Evolutionary conservation across 2,888 invertebrate genomes (phyloP).

Genomic region (Stramonita haemastoma): DNA sequence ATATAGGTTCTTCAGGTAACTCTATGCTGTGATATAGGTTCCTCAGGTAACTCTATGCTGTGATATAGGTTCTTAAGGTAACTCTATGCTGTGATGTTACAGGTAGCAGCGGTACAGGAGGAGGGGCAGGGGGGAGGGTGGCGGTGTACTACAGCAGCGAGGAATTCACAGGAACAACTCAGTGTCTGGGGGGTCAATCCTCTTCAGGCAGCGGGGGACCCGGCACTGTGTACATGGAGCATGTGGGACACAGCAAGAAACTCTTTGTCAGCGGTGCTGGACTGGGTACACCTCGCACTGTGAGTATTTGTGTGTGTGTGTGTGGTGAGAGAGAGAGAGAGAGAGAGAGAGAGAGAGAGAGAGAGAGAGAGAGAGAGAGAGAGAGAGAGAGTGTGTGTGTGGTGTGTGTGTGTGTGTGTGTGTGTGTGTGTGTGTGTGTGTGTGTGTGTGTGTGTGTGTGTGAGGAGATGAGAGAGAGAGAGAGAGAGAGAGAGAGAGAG

Average conservation of each 20-base stretch:
- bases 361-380: too few species aligned
- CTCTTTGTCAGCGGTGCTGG: slow-evolving; percentile 51
- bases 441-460: too few species aligned
- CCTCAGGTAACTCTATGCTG: too few species aligned
- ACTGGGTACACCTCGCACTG: slow-evolving; percentile 26
- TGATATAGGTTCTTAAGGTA: too few species aligned
- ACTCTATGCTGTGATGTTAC: not conserved
- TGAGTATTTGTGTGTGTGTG: not conserved
- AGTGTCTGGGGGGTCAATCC: slow-evolving; percentile 58
- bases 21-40: too few species aligned
- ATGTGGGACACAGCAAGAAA: slow-evolving; percentile 48
- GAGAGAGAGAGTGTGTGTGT: not conserved
- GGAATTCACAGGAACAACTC: slow-evolving; percentile 58
- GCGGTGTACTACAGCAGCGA: slow-evolving; percentile 53
- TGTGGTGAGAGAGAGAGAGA: too few species aligned
- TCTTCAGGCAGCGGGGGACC: slow-evolving; percentile 57
- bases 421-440: too few species aligned
- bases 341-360: too few species aligned
- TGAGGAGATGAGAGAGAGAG: not conserved
- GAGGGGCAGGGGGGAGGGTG: slow-evolving; percentile 64
- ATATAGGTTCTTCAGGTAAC: too few species aligned
- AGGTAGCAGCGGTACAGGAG: slow-evolving; percentile 47
- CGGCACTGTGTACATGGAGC: slow-evolving; percentile 61
- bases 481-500: too few species aligned
- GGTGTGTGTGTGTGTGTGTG: not conserved